Base-by-base conservation (phyloP, 1,140 invertebrate species). In the Araneus ventricosus region DNA sequence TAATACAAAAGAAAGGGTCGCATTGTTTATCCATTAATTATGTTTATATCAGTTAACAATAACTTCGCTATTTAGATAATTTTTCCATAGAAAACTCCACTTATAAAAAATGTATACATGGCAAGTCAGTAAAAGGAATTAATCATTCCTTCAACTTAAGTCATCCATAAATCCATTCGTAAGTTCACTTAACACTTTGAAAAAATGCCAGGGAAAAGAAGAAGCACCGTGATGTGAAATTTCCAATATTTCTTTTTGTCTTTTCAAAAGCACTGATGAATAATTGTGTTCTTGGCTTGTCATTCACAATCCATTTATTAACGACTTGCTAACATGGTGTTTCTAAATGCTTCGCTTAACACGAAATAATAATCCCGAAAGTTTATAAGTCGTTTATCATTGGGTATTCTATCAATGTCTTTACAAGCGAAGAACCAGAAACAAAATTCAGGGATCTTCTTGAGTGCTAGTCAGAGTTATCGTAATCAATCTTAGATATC, bases 291-390 rank as follows among this genome's bases (percentile, higher is more conserved):
- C 67, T 37, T 75, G 67, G 67, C 67, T 75, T 75, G 67, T 75
- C 67, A 75, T 75, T 75, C 30, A 75, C 34, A 75, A 75, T 75
- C 67, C 34, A 75, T 75, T 75, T 75, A 75, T 75, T 75, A 75
- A 75, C 67, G 67, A 75, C 27, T 75, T 75, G 27, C 34, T 75
- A 75, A 37, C 67, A 75, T 8, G 34, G 34, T 75, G 30, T 34
- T 75, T 75, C 67, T 20, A 75, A 75, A 75, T 37, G 67, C 67
- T 30, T 37, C 67, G 17, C 67, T 37, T 17, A 75, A 75, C 67
- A 75, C 30, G 67, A 75, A 75, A 75, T 75, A 75, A 75, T 30
- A 75, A 75, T 75, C 67, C 34, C 67, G 14, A 20, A 17, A 75
- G 30, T 34, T 37, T 75, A 75, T 34, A 34, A 20, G 17, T 34